Percentiles rank a stretch among this genome's conserved stretches.
Evolutionary conservation across 2,888 invertebrate species (phyloP).

Genomic region (Cataglyphis rosenhaueri): DNA sequence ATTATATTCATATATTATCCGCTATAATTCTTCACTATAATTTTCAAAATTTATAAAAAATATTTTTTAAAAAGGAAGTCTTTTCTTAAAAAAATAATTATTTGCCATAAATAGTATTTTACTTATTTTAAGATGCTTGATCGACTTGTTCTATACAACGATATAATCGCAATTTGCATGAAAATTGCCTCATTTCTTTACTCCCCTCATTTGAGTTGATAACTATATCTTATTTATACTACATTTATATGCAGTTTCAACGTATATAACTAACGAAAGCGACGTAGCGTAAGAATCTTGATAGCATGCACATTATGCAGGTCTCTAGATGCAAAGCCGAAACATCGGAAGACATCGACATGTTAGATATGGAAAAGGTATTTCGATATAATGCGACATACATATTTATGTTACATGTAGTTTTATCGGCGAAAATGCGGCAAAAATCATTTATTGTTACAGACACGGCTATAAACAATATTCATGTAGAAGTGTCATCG

Average conservation of each 20-base stretch:
- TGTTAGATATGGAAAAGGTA: slow-evolving; percentile 30
- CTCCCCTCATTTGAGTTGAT: not conserved
- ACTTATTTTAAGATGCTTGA: not conserved
- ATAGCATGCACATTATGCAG: slow-evolving; percentile 1
- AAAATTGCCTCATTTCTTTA: not conserved
- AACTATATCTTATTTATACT: not conserved
- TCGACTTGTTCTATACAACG: not conserved
- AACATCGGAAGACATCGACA: slow-evolving; percentile 31
- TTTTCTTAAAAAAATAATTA: not conserved
- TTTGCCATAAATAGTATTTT: not conserved
- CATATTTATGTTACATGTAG: slow-evolving; percentile 37
- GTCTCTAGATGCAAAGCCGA: slow-evolving; percentile 14
- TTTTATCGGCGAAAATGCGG: slow-evolving; percentile 56
- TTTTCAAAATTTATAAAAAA: not conserved
- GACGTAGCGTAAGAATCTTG: slow-evolving; percentile 5
- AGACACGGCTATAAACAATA: slow-evolving; percentile 65
- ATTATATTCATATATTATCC: not conserved
- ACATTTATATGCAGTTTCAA: not conserved
- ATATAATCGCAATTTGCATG: not conserved
- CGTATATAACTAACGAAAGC: not conserved
- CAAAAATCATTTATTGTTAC: slow-evolving; percentile 72
- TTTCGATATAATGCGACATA: slow-evolving; percentile 31
- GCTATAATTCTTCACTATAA: not conserved
- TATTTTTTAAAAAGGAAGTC: not conserved
- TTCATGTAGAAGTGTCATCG: slow-evolving; percentile 45